These are phyloP conservation scores for Thysanoteuthis rhombus DNA, from an alignment of 2,888 invertebrate species.

Conservation along the genomic window DNA sequence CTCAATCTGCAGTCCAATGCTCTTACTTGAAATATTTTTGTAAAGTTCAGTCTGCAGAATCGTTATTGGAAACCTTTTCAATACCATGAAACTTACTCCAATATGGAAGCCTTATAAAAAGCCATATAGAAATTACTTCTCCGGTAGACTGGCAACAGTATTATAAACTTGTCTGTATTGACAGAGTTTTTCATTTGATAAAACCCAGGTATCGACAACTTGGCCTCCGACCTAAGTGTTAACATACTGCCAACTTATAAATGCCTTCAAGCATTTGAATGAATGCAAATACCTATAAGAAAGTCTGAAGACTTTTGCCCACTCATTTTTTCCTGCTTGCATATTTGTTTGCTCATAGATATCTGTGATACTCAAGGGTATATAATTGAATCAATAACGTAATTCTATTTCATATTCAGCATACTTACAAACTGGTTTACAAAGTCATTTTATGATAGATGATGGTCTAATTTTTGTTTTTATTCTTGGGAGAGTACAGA, in stretches of 20 bases:
- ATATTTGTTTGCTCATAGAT: neutral
- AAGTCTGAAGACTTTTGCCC: neutral
- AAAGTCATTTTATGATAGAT: neutral
- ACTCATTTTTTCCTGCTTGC: neutral
- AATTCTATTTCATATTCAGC: neutral
- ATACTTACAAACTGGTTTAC: neutral
- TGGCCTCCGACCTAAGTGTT: neutral
- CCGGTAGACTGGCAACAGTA: neutral
- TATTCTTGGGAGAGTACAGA: too few relatives aligned
- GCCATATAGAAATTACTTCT: neutral
- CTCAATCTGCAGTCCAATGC: neutral
- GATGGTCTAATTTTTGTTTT: too few relatives aligned
- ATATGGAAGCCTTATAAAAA: neutral
- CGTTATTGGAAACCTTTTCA: neutral
- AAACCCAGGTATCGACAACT: neutral
- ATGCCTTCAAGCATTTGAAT: neutral
- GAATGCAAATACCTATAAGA: neutral
- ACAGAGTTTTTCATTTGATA: neutral
- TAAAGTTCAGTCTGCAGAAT: neutral
- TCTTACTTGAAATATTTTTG: neutral
- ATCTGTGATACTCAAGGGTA: neutral
- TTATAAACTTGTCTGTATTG: neutral
- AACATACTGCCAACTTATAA: neutral
- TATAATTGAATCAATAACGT: neutral
- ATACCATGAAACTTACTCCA: neutral